These are phyloP conservation scores for Trematomus bernacchii DNA, from an alignment of 2,797 vertebrate genomes.

Conservation along the genomic window DNA sequence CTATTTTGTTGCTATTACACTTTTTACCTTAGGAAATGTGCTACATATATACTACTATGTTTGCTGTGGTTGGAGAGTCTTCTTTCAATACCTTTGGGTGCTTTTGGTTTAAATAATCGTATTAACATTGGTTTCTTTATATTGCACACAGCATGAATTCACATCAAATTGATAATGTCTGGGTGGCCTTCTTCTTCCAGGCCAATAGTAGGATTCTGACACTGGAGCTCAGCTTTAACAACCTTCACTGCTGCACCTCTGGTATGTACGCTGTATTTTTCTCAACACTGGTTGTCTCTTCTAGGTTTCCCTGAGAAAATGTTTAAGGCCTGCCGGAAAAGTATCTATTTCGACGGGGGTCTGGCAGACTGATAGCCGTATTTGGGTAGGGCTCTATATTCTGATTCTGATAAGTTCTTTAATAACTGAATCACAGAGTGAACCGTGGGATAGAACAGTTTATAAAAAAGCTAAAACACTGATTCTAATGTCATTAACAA, in stretches of 20 bases:
- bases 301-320: too few species aligned
- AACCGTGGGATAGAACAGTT: too few species aligned
- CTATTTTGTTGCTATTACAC: conserved; percentile 3
- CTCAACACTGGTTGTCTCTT: neutral
- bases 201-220: neutral
- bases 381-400: too few species aligned
- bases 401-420: too few species aligned
- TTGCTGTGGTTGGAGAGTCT: conserved; percentile 24
- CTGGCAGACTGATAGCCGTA: too few species aligned
- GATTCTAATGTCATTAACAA: too few species aligned
- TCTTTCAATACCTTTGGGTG: neutral
- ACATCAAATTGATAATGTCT: neutral
- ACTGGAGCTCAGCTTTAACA: neutral
- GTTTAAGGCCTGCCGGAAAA: too few species aligned
- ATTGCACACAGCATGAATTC: neutral
- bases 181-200: conserved; percentile 2
- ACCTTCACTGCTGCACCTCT: neutral
- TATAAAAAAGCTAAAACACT: too few species aligned
- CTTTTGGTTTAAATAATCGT: neutral
- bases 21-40: neutral
- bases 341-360: too few species aligned
- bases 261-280: neutral
- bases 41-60: neutral
- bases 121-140: neutral
- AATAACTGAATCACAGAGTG: too few species aligned